These are phyloP conservation scores for Acleris literana DNA, from an alignment of 2,888 invertebrate species.

Conservation along the genomic window DNA sequence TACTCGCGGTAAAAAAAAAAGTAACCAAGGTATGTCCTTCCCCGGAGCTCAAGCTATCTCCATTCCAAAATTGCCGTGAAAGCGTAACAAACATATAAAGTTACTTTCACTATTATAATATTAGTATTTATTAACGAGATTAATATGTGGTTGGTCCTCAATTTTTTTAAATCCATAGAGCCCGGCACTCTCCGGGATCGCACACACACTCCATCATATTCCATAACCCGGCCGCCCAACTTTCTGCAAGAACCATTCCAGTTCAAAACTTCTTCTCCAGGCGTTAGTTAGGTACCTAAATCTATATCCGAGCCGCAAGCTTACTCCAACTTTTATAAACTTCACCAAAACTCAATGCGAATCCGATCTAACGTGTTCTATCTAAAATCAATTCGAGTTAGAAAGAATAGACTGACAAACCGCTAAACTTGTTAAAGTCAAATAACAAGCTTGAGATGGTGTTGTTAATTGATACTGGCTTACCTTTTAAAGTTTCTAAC, in stretches of 20 bases:
- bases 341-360: constrained; percentile 61
- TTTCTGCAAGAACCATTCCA: constrained; percentile 65
- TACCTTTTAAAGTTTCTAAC: constrained; percentile 38
- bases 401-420: constrained; percentile 67
- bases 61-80: too few relatives aligned
- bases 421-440: constrained; percentile 55
- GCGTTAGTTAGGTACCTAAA: constrained; percentile 59
- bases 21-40: too few relatives aligned
- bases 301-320: constrained; percentile 69
- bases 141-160: background rate
- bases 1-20: too few relatives aligned
- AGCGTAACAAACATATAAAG: too few relatives aligned
- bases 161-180: background rate
- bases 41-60: too few relatives aligned
- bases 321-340: constrained; percentile 64
- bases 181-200: background rate
- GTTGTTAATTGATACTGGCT: constrained; percentile 55
- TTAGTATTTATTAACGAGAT: too few relatives aligned
- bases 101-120: too few relatives aligned
- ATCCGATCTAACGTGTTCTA: constrained; percentile 56
- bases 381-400: constrained; percentile 70
- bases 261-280: constrained; percentile 69
- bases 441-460: constrained; percentile 47
- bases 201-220: constrained; percentile 60
- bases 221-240: constrained; percentile 55